Conservation (phyloP, 2,113 vertebrate species). For the Psammodynastes pulverulentus region DNA sequence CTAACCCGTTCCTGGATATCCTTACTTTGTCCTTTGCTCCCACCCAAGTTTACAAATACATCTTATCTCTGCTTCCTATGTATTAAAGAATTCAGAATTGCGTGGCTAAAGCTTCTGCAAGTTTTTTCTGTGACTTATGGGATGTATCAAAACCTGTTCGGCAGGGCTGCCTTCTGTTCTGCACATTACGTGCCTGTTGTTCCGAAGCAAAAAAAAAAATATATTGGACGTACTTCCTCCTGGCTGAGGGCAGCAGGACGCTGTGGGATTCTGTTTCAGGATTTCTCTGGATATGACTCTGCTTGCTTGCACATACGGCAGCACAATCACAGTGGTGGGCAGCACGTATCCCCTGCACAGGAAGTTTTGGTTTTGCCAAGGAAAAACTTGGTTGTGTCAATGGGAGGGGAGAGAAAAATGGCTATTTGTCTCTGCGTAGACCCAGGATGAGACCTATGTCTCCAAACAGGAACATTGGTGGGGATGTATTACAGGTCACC, state of each 20-base stretch:
- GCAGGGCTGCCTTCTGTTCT: conserved; percentile 8
- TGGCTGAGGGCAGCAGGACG: conserved; percentile 1
- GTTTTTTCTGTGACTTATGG: not conserved
- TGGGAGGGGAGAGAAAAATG: not conserved
- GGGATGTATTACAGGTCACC: not conserved
- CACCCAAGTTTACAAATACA: not conserved
- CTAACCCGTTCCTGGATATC: not conserved
- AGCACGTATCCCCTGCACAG: conserved; percentile 16
- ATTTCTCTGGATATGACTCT: not conserved
- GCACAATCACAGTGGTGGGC: not conserved
- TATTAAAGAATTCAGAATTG: not conserved
- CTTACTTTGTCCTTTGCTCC: conserved; percentile 10
- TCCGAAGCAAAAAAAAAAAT: conserved; percentile 1
- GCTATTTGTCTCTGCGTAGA: not conserved
- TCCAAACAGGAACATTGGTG: not conserved
- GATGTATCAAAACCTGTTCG: conserved; percentile 25
- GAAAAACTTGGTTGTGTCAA: conserved; percentile 23
- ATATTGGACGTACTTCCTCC: conserved; percentile 59
- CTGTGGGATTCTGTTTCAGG: conserved; percentile 4
- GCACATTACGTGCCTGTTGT: conserved; percentile 43
- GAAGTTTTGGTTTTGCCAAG: not conserved
- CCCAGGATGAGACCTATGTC: not conserved
- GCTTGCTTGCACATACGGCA: conserved; percentile 25
- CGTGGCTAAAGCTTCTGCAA: not conserved
- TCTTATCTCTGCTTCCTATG: not conserved